Conservation (phyloP, 2,888 invertebrate genomes). For the Mantis religiosa region DNA sequence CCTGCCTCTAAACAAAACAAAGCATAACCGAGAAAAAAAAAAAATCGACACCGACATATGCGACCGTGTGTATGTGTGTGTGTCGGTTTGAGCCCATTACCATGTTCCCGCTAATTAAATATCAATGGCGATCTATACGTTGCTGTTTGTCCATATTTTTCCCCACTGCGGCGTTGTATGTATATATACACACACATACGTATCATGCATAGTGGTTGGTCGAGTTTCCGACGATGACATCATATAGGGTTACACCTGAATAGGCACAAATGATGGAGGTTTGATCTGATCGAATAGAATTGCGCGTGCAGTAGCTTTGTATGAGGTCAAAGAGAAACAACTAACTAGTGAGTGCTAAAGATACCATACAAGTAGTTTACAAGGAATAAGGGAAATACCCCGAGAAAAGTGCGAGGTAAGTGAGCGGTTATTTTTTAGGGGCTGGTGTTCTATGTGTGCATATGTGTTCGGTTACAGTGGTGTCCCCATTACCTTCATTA, state of each 20-base stretch:
- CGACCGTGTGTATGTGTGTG: neutral
- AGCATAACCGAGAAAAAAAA: neutral
- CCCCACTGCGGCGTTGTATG: neutral
- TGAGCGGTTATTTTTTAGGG: neutral
- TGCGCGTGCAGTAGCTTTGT: neutral
- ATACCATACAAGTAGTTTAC: neutral
- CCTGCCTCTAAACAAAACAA: neutral
- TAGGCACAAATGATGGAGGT: neutral
- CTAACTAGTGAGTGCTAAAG: neutral
- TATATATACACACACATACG: neutral
- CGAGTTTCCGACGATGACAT: neutral
- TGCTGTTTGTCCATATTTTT: neutral
- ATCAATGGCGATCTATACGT: constrained; percentile 14
- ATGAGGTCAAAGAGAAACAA: neutral
- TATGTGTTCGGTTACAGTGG: too few relatives aligned
- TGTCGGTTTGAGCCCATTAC: constrained; percentile 6
- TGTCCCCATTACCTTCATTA: neutral
- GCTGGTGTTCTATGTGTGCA: neutral
- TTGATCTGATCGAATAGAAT: neutral
- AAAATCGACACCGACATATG: neutral
- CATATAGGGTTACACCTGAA: neutral
- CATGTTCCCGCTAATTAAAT: constrained; percentile 12
- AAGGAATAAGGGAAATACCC: too few relatives aligned
- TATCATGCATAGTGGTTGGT: neutral
- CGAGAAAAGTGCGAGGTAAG: neutral